These are phyloP conservation scores for Catocala fraxini DNA, from an alignment of 2,888 invertebrate species.

Conservation along the genomic window DNA sequence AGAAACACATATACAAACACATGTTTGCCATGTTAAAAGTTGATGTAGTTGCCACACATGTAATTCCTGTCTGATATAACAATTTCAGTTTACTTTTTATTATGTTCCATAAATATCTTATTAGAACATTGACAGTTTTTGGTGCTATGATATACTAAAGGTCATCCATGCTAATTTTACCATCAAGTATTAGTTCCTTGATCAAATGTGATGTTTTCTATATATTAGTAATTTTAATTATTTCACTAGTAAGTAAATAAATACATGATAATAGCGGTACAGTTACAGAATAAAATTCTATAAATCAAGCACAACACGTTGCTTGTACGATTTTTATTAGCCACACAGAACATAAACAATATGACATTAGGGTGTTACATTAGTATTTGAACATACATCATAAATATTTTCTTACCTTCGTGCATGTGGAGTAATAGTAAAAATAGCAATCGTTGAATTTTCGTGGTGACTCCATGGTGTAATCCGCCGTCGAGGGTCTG, in stretches of 20 bases:
- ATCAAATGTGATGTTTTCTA: conserved; percentile 13
- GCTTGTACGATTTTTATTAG: conserved; percentile 40
- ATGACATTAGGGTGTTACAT: conserved; percentile 30
- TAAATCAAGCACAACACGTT: conserved; percentile 38
- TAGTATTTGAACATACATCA: conserved; percentile 25
- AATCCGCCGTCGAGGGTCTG: conserved; percentile 76
- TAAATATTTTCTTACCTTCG: conserved; percentile 89
- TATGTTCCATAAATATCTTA: conserved; percentile 9
- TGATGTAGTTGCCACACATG: not conserved
- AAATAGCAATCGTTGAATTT: conserved; percentile 96
- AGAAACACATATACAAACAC: too few species aligned
- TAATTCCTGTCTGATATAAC: too few species aligned
- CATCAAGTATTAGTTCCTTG: conserved; percentile 18
- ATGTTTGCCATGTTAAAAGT: not conserved
- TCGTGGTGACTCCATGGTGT: conserved; percentile 90
- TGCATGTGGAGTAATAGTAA: conserved; percentile 95
- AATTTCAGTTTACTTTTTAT: not conserved
- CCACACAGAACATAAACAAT: conserved; percentile 39
- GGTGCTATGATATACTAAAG: conserved; percentile 26
- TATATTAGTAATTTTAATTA: conserved; percentile 12
- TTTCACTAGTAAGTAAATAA: conserved; percentile 10
- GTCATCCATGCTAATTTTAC: conserved; percentile 22
- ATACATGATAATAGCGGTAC: not conserved
- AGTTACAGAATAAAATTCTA: conserved; percentile 15
- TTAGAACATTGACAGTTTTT: conserved; percentile 11